Evolutionary conservation across 2,113 vertebrate species (phyloP).

Genomic region (Anoplopoma fimbria): DNA sequence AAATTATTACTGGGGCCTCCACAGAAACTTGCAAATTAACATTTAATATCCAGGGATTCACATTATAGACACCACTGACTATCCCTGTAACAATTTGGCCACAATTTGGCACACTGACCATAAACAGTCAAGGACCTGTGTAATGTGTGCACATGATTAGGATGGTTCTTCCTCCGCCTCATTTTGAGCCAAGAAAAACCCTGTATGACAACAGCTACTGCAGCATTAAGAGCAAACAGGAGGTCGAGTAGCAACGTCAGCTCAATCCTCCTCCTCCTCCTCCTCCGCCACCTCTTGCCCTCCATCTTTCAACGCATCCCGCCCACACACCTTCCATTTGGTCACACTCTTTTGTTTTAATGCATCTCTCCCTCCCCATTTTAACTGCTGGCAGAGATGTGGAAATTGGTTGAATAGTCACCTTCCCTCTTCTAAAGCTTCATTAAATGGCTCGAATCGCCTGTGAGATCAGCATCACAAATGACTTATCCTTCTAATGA

Average conservation of each 20-base stretch:
- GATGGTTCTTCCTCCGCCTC: background rate
- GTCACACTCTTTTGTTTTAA: conserved; percentile 37
- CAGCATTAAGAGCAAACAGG: conserved; percentile 30
- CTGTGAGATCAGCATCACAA: conserved; percentile 1
- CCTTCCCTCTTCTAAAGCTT: conserved; percentile 8
- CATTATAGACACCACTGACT: background rate
- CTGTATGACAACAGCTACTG: conserved; percentile 7
- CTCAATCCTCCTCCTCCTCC: conserved; percentile 14
- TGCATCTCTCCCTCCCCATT: background rate
- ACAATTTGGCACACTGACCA: background rate
- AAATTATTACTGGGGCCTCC: too few species aligned
- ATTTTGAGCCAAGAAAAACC: too few species aligned
- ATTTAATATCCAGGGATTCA: background rate
- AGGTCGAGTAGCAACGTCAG: conserved; percentile 16
- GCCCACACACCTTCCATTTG: background rate
- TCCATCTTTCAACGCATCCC: background rate
- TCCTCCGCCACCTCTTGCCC: background rate
- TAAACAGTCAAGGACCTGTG: background rate
- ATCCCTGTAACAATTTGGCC: too few species aligned
- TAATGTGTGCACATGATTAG: background rate
- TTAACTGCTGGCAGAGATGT: background rate
- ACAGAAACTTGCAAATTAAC: background rate
- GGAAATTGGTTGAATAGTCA: conserved; percentile 12
- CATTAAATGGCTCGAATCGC: background rate
- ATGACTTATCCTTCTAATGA: background rate